Conservation (phyloP, 2,113 vertebrate species). For the Brachyhypopomus gauderio region DNA sequence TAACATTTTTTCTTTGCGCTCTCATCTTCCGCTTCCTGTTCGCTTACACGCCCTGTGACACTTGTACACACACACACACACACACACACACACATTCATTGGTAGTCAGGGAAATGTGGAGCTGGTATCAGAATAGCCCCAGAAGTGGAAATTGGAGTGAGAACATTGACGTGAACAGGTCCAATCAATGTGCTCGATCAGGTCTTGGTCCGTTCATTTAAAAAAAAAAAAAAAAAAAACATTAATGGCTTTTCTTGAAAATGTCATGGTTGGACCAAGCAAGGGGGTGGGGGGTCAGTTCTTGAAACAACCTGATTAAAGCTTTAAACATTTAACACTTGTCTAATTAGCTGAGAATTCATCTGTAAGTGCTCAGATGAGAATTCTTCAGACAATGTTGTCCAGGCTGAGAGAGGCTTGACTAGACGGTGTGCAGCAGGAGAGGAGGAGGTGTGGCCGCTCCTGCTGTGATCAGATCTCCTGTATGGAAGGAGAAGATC, state of each 20-base stretch:
- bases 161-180: neutral
- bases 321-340: neutral
- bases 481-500: conserved; percentile 16
- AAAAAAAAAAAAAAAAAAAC: no score
- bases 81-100: conserved; percentile 44
- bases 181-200: neutral
- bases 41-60: conserved; percentile 2
- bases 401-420: neutral
- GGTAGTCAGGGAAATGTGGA: conserved; percentile 75
- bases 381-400: neutral
- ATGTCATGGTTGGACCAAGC: neutral
- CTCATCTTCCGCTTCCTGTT: conserved; percentile 22
- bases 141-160: neutral
- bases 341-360: neutral
- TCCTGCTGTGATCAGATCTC: conserved; percentile 29
- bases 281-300: neutral
- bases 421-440: conserved; percentile 5
- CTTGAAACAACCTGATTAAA: neutral
- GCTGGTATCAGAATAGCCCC: conserved; percentile 61
- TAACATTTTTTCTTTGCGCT: conserved; percentile 62
- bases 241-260: neutral
- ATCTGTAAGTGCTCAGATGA: neutral
- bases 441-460: neutral
- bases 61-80: conserved; percentile 36
- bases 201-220: neutral